Percentiles rank a stretch among this genome's conserved stretches.
Evolutionary conservation across 2,797 vertebrate species (phyloP).

Genomic region (Enteromius trimaculatus): DNA sequence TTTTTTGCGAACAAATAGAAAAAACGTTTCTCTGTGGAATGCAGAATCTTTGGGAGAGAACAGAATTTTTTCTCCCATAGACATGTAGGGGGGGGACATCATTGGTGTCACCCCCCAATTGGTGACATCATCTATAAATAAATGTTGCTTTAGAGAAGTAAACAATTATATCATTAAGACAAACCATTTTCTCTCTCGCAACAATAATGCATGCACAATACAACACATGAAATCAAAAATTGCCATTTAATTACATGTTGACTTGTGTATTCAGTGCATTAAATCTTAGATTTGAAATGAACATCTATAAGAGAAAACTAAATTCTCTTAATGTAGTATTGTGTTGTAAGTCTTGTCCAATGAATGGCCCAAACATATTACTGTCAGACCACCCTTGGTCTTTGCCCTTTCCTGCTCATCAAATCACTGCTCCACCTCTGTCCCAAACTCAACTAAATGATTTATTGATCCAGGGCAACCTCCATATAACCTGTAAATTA

Average conservation of each 20-base stretch:
- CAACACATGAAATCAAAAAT: not conserved
- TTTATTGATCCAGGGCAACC: slow-evolving; percentile 79
- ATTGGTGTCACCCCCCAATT: not conserved
- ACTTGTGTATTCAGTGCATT: not conserved
- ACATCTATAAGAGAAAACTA: slow-evolving; percentile 1
- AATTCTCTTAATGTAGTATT: slow-evolving; percentile 12
- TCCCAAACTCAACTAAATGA: slow-evolving; percentile 75
- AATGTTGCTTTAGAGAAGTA: not conserved
- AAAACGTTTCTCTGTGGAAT: not conserved
- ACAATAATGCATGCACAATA: not conserved
- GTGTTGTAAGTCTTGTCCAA: slow-evolving; percentile 47
- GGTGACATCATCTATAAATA: not conserved
- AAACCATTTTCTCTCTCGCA: not conserved
- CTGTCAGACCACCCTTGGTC: slow-evolving; percentile 51
- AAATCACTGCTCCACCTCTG: slow-evolving; percentile 54
- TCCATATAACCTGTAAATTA: slow-evolving; percentile 78
- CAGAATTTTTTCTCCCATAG: not conserved
- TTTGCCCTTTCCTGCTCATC: slow-evolving; percentile 50
- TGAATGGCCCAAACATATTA: slow-evolving; percentile 41
- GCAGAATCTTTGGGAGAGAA: not conserved
- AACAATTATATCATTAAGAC: slow-evolving; percentile 3
- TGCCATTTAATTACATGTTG: not conserved
- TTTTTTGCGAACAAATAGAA: not conserved
- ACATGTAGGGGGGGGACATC: not conserved
- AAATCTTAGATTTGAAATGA: not conserved